phyloP scores from a whole-genome alignment of 37 sponge, comb jelly and placozoan species.

The Mnemiopsis leidyi region DNA sequence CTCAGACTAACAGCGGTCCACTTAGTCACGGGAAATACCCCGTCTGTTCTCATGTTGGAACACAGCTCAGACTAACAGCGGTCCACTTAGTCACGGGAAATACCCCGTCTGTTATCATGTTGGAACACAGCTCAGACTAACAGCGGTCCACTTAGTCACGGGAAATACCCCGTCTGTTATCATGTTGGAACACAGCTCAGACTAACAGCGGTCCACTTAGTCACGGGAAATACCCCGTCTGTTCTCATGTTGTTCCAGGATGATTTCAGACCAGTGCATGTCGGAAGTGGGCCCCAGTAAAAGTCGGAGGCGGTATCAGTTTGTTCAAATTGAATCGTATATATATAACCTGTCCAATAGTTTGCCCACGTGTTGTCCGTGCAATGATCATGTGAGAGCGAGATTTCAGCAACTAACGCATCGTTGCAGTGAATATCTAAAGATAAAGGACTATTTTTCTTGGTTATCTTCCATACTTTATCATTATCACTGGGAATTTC shows the following conservation, averaged over 20 bases:
- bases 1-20: background rate
- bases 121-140: background rate
- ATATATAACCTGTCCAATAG: too few relatives aligned
- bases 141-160: background rate
- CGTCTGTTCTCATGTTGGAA: background rate
- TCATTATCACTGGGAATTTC: background rate
- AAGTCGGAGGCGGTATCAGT: too few relatives aligned
- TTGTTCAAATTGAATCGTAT: too few relatives aligned
- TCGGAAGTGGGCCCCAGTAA: too few relatives aligned
- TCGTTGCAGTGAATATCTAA: too few relatives aligned
- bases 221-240: background rate
- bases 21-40: background rate
- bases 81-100: background rate
- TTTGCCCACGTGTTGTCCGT: too few relatives aligned
- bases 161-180: background rate
- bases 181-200: background rate
- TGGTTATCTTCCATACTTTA: background rate
- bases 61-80: background rate
- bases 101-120: background rate
- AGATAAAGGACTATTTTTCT: too few relatives aligned
- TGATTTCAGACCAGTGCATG: background rate
- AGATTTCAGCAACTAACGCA: too few relatives aligned
- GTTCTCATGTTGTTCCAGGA: background rate
- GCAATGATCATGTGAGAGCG: too few relatives aligned
- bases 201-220: background rate